Base-by-base conservation (phyloP, 1,140 invertebrate genomes). In the Drosophila arizonae region DNA sequence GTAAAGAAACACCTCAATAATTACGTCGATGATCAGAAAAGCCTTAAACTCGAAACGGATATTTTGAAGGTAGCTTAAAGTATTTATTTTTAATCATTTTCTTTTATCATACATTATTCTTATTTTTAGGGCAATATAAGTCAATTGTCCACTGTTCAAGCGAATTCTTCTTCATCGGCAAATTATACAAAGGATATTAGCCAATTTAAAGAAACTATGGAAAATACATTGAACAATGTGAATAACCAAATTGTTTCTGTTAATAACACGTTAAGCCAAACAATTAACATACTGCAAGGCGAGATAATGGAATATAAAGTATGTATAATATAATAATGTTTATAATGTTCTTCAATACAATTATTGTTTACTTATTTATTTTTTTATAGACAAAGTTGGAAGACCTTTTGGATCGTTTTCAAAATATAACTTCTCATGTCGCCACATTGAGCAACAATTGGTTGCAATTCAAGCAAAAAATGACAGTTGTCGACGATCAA, bases 351-450 rank as follows among this genome's bases (percentile, higher is more conserved):
- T 8, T 13, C 6, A 21, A 4, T 9, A 13, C 8, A 41, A 48
- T 45, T 17, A 9, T 1, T 17, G 10, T 9, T 24, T 3, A 41
- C 33, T 45, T 17, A 9, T 4, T 17, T 10, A 21, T 6, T 11
- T 17, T 13, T 72, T 58, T 67, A 45, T 43, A 90, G 86, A 75
- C 69, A 2, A 91, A 91, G 71, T 73, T 91, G 55, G 86, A 89
- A 45, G 90, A 90, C 24, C 60, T 88, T 51, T 69, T 90, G 46
- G 88, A 90, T 74, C 82, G 78, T 8, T 85, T 80, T 28, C 75
- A 90, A 43, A 91, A 90, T 41, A 76, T 91, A 33, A 86, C 84
- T 36, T 90, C 90, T 6, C 90, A 91, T 69, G 90, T 91, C 0
- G 72, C 77, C 17, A 91, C 90, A 21, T 73, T 91, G 50, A 79